A percentile compares a stretch with the other conserved stretches of the same genome.
These are phyloP conservation scores for Aegotheles bennettii DNA, from an alignment of 2,113 vertebrate genomes.

Conservation along the genomic window DNA sequence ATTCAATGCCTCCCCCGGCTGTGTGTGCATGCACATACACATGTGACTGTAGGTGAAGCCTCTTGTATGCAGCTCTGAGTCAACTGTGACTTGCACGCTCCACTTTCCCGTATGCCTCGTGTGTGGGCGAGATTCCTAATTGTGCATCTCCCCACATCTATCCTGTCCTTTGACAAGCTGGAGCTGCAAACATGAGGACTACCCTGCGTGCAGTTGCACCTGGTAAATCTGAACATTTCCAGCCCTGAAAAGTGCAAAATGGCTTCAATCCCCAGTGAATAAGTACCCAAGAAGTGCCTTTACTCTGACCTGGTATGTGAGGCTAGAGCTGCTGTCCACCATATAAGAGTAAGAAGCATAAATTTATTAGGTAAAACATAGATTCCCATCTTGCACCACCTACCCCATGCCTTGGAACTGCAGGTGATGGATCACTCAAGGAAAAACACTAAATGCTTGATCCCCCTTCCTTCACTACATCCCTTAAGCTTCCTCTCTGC, in stretches of 20 bases:
- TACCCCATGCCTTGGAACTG: neutral
- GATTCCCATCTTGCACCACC: neutral
- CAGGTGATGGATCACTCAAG: neutral
- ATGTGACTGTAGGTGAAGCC: conserved; percentile 7
- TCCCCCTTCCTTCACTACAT: neutral
- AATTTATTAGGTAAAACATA: neutral
- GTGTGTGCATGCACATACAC: neutral
- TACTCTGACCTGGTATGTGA: neutral
- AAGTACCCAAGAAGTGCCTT: neutral
- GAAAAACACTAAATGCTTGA: neutral
- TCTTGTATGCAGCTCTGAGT: conserved; percentile 15
- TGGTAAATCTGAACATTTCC: conserved; percentile 57
- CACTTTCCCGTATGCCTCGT: neutral
- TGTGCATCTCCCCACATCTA: neutral
- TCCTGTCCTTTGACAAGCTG: conserved; percentile 23
- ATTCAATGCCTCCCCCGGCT: neutral
- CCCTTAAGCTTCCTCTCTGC: neutral
- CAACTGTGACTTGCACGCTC: neutral
- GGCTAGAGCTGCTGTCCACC: neutral
- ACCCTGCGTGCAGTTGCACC: conserved; percentile 1
- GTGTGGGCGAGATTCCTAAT: neutral
- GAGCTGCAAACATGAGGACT: conserved; percentile 22
- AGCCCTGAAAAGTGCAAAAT: neutral
- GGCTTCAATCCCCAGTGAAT: neutral
- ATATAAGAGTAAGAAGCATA: neutral